A percentile compares a stretch with the other conserved stretches of the same genome.
These are phyloP conservation scores for Bufo gargarizans DNA, from an alignment of 2,113 vertebrate genomes.

Conservation along the genomic window DNA sequence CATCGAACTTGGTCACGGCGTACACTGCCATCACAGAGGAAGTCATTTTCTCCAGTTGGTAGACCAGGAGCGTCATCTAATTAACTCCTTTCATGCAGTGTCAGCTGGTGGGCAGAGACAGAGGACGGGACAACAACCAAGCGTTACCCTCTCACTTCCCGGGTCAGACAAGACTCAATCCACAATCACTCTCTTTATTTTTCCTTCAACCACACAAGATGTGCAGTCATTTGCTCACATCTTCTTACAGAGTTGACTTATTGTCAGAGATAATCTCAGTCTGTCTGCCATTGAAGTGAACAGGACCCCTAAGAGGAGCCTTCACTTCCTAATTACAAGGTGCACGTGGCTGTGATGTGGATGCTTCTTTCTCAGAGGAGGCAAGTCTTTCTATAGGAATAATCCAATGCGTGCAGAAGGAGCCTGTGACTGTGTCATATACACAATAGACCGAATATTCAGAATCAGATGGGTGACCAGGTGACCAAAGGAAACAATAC, in stretches of 20 bases:
- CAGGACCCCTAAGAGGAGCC: not conserved
- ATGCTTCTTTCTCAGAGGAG: not conserved
- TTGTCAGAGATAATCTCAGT: not conserved
- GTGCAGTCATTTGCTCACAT: not conserved
- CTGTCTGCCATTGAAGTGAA: not conserved
- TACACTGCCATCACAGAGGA: not conserved
- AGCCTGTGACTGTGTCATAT: not conserved
- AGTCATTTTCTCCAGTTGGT: not conserved
- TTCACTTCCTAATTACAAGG: not conserved
- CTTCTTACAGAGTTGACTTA: not conserved
- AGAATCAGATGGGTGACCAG: not conserved
- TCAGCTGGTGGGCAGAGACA: constrained; percentile 4
- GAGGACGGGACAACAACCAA: not conserved
- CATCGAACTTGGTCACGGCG: not conserved
- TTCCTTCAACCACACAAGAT: not conserved
- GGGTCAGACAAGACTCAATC: not conserved
- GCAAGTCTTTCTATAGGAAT: too few species aligned
- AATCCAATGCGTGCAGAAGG: too few species aligned
- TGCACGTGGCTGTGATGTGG: not conserved
- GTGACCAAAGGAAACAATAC: not conserved
- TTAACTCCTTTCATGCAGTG: constrained; percentile 1
- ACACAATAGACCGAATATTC: too few species aligned
- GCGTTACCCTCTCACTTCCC: not conserved
- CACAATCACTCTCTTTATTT: not conserved
- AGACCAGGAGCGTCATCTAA: not conserved